These are phyloP conservation scores for Heterodera filipjevi DNA, from an alignment of 2,888 invertebrate species.

Conservation along the genomic window DNA sequence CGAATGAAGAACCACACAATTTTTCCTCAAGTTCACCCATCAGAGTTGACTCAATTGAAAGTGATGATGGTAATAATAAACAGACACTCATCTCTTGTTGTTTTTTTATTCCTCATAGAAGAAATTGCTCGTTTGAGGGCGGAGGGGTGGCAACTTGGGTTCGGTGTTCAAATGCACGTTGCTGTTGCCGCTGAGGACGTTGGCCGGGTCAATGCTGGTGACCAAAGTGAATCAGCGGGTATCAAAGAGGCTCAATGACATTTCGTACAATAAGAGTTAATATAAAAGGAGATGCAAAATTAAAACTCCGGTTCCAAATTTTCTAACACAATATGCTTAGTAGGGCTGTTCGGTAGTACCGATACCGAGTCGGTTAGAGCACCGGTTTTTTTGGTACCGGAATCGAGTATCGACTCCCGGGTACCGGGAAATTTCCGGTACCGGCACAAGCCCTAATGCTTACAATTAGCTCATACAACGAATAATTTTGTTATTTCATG, in stretches of 20 bases:
- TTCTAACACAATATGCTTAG: too few species aligned
- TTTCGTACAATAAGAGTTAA: too few species aligned
- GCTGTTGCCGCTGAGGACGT: neutral
- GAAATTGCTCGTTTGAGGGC: slow-evolving; percentile 11
- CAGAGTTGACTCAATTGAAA: slow-evolving; percentile 6
- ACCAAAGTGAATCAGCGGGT: neutral
- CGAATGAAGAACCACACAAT: neutral
- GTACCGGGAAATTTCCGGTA: too few species aligned
- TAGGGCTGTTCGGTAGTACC: too few species aligned
- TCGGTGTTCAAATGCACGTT: slow-evolving; percentile 19
- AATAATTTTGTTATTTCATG: too few species aligned
- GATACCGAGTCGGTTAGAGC: too few species aligned
- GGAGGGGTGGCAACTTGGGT: slow-evolving; percentile 16
- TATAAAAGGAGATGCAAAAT: too few species aligned
- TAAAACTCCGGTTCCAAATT: too few species aligned
- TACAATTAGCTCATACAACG: neutral
- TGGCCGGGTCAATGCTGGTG: neutral
- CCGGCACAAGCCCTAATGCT: neutral
- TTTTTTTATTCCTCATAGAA: neutral
- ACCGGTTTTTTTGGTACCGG: too few species aligned
- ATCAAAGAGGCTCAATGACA: too few species aligned
- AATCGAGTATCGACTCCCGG: too few species aligned
- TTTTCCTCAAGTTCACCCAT: neutral
- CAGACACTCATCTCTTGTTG: too few species aligned
- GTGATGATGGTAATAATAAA: neutral